These are phyloP conservation scores for Lacerta viridis DNA, from an alignment of 2,797 vertebrate genomes.

Conservation along the genomic window DNA sequence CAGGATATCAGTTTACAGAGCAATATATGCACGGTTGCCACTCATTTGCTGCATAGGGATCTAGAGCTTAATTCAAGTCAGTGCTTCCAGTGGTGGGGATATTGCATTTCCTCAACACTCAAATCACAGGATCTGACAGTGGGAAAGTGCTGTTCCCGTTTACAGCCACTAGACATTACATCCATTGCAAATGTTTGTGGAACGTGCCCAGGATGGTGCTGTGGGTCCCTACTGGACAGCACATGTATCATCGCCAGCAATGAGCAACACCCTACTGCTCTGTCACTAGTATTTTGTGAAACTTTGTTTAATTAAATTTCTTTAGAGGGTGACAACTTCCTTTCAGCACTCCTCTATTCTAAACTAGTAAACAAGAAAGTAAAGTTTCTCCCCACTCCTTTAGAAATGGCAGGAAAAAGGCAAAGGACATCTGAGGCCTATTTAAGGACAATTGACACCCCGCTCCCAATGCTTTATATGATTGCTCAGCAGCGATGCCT, in stretches of 20 bases:
- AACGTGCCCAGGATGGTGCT: fast-evolving
- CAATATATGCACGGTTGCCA: background rate
- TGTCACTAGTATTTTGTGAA: background rate
- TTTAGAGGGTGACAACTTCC: background rate
- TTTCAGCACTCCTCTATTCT: background rate
- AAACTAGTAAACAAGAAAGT: background rate
- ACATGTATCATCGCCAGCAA: background rate
- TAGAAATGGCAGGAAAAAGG: background rate
- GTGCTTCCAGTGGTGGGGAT: background rate
- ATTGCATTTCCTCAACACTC: background rate
- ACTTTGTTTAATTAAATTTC: background rate
- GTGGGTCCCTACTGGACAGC: background rate
- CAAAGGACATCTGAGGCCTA: background rate
- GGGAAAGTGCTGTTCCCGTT: background rate
- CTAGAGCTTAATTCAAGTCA: background rate
- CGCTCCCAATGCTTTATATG: background rate
- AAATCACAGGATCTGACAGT: background rate
- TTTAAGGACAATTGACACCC: background rate
- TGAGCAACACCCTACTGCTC: background rate
- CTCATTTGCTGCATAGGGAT: background rate
- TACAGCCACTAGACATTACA: background rate
- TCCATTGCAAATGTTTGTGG: background rate
- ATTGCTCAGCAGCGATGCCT: background rate
- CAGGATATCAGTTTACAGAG: background rate
- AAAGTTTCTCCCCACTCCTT: background rate